Evolutionary conservation across 1,140 invertebrate species (phyloP).

Genomic region (Bombus fervidus): DNA sequence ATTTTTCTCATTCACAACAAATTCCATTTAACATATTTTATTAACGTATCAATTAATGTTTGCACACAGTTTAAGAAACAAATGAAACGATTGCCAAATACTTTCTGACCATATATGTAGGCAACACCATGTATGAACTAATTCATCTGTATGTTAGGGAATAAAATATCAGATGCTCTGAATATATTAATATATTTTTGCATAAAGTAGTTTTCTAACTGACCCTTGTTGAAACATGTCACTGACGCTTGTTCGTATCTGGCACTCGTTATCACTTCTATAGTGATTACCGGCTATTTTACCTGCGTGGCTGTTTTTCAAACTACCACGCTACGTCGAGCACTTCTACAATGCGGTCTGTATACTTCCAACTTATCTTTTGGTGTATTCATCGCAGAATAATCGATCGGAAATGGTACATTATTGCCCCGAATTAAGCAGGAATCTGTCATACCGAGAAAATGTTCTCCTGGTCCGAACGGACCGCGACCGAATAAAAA

Average conservation of each 20-base stretch:
- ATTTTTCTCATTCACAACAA: background rate
- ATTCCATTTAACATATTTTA: background rate
- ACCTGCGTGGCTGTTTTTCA: slow-evolving; percentile 71
- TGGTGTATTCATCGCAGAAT: slow-evolving; percentile 88
- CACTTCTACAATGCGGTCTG: slow-evolving; percentile 86
- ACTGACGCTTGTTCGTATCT: background rate
- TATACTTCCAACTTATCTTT: slow-evolving; percentile 87
- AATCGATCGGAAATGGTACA: slow-evolving; percentile 87
- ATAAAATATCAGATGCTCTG: slow-evolving; percentile 2
- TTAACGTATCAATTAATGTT: background rate
- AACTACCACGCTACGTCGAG: slow-evolving; percentile 88
- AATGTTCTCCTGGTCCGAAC: slow-evolving; percentile 88
- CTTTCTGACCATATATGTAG: background rate
- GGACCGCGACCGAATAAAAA: slow-evolving; percentile 88
- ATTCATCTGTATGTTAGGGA: background rate
- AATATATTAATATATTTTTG: slow-evolving; percentile 7
- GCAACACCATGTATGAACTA: background rate
- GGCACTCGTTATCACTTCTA: background rate
- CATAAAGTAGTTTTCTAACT: background rate
- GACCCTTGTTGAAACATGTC: background rate
- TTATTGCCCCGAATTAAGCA: slow-evolving; percentile 60
- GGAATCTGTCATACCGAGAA: slow-evolving; percentile 82
- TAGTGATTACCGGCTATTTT: too few species aligned
- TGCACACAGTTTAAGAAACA: background rate
- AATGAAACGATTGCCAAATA: background rate